Base-by-base conservation (phyloP, 2,113 vertebrate genomes). In the Pongo abelii region DNA sequence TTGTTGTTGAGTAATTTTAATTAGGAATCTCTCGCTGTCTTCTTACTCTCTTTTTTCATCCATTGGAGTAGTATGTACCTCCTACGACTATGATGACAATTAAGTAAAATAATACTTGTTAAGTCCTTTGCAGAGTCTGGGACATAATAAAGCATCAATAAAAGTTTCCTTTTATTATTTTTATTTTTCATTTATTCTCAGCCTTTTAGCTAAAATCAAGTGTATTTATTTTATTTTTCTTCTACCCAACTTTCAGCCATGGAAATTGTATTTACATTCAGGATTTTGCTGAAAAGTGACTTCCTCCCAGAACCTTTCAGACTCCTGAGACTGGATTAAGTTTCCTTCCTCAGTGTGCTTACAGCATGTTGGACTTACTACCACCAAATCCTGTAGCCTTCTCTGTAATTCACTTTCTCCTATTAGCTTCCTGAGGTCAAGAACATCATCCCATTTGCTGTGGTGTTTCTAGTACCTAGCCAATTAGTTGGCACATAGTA, bases 361-460 rank as follows among this genome's bases (percentile, higher is more conserved):
- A 5, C 6, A 8, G 12, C 1, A 1, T 16, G 5, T 6, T 1
- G 14, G 14, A 8, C 23, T 22, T 12, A 3, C 52, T 27, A 8
- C 7, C 5, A 9, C 32, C 35, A 27, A 48, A 35, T 14, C 13
- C 0, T 13, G 16, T 43, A 12, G 59, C 30, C 6, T 50, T 1
- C 0, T 43, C 32, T 43, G n/a, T 25, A 22, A 23, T 16, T 35
- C 35, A 8, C 16, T 14, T 23, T 35, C 38, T 30, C 23, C 18
- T 9, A 23, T 57, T n/a, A 23, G 10, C 10, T 83, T 86, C 48
- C 14, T 52, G 14, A 35, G 32, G 35, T 25, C 1, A 38, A 61
- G 11, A 43, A 11, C 17, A 32, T 52, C 23, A 5, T 23, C 64
- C 5, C 7, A 0, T 35, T 75, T 55, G 4, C 32, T 35, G 2